phyloP scores from a whole-genome alignment of 1,140 invertebrate genomes.

The Dermatophagoides farinae region DNA sequence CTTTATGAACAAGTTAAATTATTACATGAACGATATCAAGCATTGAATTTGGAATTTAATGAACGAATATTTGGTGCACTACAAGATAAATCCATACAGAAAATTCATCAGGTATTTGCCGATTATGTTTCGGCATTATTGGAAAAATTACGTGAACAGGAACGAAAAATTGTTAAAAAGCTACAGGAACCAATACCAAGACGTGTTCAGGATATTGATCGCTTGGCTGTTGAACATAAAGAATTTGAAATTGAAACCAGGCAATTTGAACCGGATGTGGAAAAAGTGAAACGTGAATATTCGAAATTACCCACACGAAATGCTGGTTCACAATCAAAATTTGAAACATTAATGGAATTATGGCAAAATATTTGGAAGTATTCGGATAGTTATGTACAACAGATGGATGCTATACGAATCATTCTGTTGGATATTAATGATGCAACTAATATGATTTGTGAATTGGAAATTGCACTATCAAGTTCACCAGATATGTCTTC shows the following conservation, averaged over 20 bases:
- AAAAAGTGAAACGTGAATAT: conserved; percentile 27
- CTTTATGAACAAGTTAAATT: conserved; percentile 69
- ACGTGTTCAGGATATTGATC: conserved; percentile 62
- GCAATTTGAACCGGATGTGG: conserved; percentile 50
- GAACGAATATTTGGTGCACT: conserved; percentile 58
- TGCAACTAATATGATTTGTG: conserved; percentile 60
- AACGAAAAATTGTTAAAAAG: conserved; percentile 53
- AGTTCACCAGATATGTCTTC: conserved; percentile 59
- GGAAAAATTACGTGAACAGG: conserved; percentile 57
- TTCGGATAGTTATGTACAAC: conserved; percentile 66
- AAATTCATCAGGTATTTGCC: conserved; percentile 51
- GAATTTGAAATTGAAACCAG: conserved; percentile 32
- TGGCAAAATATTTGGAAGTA: conserved; percentile 76
- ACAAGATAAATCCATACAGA: conserved; percentile 25
- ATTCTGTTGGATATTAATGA: conserved; percentile 72
- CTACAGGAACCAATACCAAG: conserved; percentile 55
- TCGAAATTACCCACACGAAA: conserved; percentile 41
- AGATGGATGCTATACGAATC: conserved; percentile 70
- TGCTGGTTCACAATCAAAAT: conserved; percentile 63
- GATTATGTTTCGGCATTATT: conserved; percentile 56
- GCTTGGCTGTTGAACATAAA: conserved; percentile 66
- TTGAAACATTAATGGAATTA: conserved; percentile 59
- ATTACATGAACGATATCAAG: conserved; percentile 74
- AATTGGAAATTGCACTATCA: conserved; percentile 76
- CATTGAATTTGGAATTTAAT: conserved; percentile 59